These are phyloP conservation scores for Ditylenchus dipsaci DNA, from an alignment of 1,140 invertebrate genomes.

Conservation along the genomic window DNA sequence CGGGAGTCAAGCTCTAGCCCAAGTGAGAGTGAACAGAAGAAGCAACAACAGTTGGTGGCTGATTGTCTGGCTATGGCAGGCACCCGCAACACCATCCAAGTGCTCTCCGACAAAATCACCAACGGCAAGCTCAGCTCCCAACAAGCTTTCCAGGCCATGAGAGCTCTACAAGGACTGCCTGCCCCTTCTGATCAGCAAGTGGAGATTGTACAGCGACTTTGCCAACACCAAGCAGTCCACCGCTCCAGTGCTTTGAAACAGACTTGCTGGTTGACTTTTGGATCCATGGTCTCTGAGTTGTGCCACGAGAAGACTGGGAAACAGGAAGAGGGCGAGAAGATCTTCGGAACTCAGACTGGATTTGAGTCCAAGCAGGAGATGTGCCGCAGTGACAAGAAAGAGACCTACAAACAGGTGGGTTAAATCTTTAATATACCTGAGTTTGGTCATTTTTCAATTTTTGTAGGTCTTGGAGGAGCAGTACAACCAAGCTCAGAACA, in stretches of 20 bases:
- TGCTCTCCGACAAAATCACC: conserved; percentile 27
- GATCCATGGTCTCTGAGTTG: conserved; percentile 30
- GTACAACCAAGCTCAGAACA: conserved; percentile 29
- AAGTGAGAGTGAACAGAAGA: conserved; percentile 14
- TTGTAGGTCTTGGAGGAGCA: conserved; percentile 27
- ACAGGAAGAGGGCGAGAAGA: conserved; percentile 6
- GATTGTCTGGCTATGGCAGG: conserved; percentile 38
- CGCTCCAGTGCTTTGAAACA: conserved; percentile 22
- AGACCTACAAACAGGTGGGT: conserved; percentile 28
- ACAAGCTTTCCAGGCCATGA: conserved; percentile 23
- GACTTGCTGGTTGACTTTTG: conserved; percentile 35
- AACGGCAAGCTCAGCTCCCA: conserved; percentile 7
- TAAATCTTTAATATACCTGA: no score
- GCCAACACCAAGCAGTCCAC: conserved; percentile 24
- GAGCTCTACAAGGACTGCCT: conserved; percentile 20
- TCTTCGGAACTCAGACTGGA: conserved; percentile 7
- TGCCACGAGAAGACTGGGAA: conserved; percentile 31
- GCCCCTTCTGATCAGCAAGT: conserved; percentile 33
- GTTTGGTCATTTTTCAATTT: conserved; percentile 4
- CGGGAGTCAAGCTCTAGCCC: not conserved
- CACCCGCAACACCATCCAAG: conserved; percentile 33
- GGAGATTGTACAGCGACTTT: conserved; percentile 1
- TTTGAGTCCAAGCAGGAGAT: conserved; percentile 23
- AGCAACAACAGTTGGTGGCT: conserved; percentile 25
- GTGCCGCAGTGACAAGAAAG: conserved; percentile 35